Conservation (phyloP, 2,797 vertebrate species). For the Toxotes lorentzi region DNA sequence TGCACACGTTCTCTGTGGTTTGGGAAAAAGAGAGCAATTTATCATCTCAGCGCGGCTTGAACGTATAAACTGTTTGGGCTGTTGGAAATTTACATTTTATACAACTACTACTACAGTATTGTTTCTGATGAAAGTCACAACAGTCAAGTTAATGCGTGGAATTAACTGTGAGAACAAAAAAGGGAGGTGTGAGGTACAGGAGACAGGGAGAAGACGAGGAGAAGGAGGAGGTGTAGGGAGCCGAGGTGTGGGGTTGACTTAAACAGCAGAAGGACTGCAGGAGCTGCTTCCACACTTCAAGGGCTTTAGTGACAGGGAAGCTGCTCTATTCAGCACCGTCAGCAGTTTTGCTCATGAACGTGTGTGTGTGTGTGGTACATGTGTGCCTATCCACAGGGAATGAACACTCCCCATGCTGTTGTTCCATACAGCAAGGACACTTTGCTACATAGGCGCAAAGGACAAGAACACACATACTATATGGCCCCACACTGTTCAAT, state of each 20-base stretch:
- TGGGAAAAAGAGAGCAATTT: slow-evolving; percentile 59
- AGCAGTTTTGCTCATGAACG: slow-evolving; percentile 71
- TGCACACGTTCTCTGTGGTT: slow-evolving; percentile 41
- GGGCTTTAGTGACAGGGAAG: slow-evolving; percentile 81
- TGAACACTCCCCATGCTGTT: slow-evolving; percentile 75
- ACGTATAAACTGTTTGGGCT: slow-evolving; percentile 65
- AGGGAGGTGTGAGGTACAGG: slow-evolving; percentile 46
- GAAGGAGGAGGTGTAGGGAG: slow-evolving; percentile 22
- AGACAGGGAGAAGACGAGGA: slow-evolving; percentile 44
- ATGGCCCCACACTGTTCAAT: slow-evolving; percentile 20
- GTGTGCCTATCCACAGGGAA: slow-evolving; percentile 75
- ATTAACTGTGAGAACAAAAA: slow-evolving; percentile 68
- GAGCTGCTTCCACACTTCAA: slow-evolving; percentile 83
- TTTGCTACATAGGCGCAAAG: slow-evolving; percentile 65
- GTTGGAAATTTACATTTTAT: slow-evolving; percentile 68
- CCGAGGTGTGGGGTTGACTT: slow-evolving; percentile 65
- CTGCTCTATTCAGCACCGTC: slow-evolving; percentile 77
- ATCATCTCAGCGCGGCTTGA: slow-evolving; percentile 59
- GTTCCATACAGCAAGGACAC: slow-evolving; percentile 80
- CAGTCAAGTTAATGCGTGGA: slow-evolving; percentile 66
- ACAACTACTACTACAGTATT: slow-evolving; percentile 56
- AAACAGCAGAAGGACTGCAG: slow-evolving; percentile 74
- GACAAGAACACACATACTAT: slow-evolving; percentile 66
- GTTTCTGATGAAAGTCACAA: slow-evolving; percentile 58
- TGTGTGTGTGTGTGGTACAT: slow-evolving; percentile 47